Base-by-base conservation (phyloP, 2,113 vertebrate genomes). In the Stigmatopora argus region DNA sequence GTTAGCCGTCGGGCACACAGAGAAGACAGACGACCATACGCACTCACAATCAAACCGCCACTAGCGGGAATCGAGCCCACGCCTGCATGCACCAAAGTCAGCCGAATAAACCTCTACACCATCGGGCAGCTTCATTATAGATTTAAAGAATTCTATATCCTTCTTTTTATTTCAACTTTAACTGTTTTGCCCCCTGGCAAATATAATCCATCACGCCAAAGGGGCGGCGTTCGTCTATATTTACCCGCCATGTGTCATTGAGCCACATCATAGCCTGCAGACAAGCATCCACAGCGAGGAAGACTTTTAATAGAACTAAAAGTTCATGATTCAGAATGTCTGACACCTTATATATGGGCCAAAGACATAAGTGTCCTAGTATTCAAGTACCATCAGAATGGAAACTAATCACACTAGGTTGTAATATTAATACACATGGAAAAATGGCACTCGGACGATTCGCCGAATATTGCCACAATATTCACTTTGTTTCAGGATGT, bases 281-380 rank as follows among this genome's bases (percentile, higher is more conserved):
- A 70, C 62, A 8, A 65, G 51, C 60, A 76, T 73, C 76, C 58
- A 78, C 66, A 75, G 48, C 6, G 5, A 56, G 11, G 52, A 21
- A 72, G 61, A 48, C 71, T 60, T 75, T 79, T 83, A 72, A 83
- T 83, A 85, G 82, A 74, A 57, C 34, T 52, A 59, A n/a, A 55
- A 21, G 47, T 19, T 67, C 55, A 66, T 62, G 68, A 77, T 80
- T 66, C 77, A 75, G 64, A 80, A 77, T 78, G 81, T 78, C 81
- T 79, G 57, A 78, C 71, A 68, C 41, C 56, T 69, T 70, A 67
- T 75, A 64, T 76, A 70, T 65, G 47, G 21, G 55, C 65, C 26
- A 79, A 46, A 71, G 57, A 23, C 1, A 12, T 13, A 10, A 4
- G 1, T 5, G 21, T 10, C 11, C 51, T 53, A 10, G n/a, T 19